Percentiles rank a stretch among this genome's conserved stretches.
Conservation (phyloP, 2,113 vertebrate species). For the Sialia sialis region DNA sequence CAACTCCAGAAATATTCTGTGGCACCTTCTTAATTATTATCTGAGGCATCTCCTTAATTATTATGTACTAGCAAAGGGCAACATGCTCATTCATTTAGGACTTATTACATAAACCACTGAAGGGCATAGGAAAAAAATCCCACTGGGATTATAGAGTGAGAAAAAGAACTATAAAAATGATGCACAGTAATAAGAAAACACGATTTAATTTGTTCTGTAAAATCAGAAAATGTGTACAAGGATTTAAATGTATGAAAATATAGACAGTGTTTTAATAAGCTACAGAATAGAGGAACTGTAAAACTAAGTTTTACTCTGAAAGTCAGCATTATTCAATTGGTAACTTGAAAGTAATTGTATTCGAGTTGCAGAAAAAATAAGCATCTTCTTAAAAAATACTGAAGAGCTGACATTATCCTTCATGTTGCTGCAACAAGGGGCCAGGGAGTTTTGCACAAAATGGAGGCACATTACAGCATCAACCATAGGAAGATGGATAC, state of each 20-base stretch:
- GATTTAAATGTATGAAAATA: background rate
- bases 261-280: background rate
- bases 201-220: background rate
- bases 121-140: background rate
- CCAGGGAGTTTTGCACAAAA: background rate
- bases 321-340: background rate
- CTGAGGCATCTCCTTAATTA: background rate
- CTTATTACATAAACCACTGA: background rate
- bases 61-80: background rate
- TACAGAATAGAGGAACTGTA: background rate
- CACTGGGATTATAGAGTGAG: background rate
- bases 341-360: background rate
- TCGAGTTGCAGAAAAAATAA: background rate
- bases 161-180: background rate
- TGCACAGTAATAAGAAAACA: background rate
- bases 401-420: background rate
- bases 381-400: accelerated
- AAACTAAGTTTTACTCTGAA: background rate
- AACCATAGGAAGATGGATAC: background rate
- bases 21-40: background rate
- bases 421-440: background rate
- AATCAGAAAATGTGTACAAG: background rate
- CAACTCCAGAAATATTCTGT: background rate
- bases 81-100: background rate
- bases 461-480: background rate